These are phyloP conservation scores for Anthopleura sola DNA, from an alignment of 64 coral and sea anemone species.

Conservation along the genomic window DNA sequence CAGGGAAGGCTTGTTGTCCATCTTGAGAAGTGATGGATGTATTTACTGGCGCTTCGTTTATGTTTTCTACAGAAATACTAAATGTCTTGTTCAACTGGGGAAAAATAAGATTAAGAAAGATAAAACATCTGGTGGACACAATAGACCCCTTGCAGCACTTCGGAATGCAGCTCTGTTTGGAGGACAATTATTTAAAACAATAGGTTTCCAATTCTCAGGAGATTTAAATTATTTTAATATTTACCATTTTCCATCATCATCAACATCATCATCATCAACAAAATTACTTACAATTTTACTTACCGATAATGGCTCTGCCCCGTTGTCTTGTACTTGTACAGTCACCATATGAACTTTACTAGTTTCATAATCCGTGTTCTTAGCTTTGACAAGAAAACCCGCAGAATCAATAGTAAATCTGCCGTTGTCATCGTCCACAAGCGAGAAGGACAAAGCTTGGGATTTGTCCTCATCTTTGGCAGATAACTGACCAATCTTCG, in stretches of 20 bases:
- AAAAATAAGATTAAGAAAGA: no score
- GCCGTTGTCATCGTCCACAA: slow-evolving; percentile 49
- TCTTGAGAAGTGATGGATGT: slow-evolving; percentile 48
- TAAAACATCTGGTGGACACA: not conserved
- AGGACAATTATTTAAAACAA: no score
- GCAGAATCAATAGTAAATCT: slow-evolving; percentile 53
- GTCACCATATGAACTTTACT: slow-evolving; percentile 51
- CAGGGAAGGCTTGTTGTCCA: slow-evolving; percentile 67
- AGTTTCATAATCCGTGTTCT: slow-evolving; percentile 76
- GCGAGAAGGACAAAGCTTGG: slow-evolving; percentile 53
- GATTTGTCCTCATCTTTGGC: slow-evolving; percentile 75
- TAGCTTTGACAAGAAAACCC: slow-evolving; percentile 76
- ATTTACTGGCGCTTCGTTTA: slow-evolving; percentile 87
- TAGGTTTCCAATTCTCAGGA: no score
- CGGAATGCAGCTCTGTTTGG: no score
- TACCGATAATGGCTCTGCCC: slow-evolving; percentile 37
- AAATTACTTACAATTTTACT: no score
- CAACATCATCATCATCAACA: no score
- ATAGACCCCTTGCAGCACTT: no score
- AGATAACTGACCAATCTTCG: slow-evolving; percentile 52
- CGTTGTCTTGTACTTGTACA: slow-evolving; percentile 65
- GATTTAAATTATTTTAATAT: no score
- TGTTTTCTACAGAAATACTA: slow-evolving; percentile 64
- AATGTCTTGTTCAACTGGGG: slow-evolving; percentile 43
- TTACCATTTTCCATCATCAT: no score